Percentiles rank a stretch among this genome's conserved stretches.
phyloP scores from a whole-genome alignment of 2,797 vertebrate species.

The Hafferia zeledoni region DNA sequence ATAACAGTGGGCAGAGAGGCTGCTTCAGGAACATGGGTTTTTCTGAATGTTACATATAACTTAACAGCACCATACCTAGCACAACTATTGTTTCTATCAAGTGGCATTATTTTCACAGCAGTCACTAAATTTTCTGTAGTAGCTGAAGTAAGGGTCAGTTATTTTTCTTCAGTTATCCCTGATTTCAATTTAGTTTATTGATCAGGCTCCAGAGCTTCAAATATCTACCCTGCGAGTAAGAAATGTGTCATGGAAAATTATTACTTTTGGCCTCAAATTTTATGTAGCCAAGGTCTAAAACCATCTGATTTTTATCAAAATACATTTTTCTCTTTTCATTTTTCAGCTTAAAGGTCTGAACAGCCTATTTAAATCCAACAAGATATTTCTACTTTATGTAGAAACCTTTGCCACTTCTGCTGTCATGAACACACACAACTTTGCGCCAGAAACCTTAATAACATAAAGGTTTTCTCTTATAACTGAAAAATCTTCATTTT shows the following conservation, averaged over 20 bases:
- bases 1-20: background rate
- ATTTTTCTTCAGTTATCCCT: background rate
- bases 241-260: background rate
- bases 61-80: background rate
- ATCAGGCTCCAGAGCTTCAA: background rate
- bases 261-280: background rate
- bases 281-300: background rate
- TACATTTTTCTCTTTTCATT: background rate
- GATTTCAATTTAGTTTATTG: background rate
- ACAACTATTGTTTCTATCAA: background rate
- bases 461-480: background rate
- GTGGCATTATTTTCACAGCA: slow-evolving; percentile 4
- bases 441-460: background rate
- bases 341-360: background rate
- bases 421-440: background rate
- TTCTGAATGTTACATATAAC: background rate
- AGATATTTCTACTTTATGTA: background rate
- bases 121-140: background rate
- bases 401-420: background rate
- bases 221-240: background rate
- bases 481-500: background rate
- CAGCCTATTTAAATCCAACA: background rate
- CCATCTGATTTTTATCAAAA: background rate
- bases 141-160: background rate
- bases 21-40: background rate